These are phyloP conservation scores for Physella acuta DNA, from an alignment of 1,140 invertebrate species.

Conservation along the genomic window DNA sequence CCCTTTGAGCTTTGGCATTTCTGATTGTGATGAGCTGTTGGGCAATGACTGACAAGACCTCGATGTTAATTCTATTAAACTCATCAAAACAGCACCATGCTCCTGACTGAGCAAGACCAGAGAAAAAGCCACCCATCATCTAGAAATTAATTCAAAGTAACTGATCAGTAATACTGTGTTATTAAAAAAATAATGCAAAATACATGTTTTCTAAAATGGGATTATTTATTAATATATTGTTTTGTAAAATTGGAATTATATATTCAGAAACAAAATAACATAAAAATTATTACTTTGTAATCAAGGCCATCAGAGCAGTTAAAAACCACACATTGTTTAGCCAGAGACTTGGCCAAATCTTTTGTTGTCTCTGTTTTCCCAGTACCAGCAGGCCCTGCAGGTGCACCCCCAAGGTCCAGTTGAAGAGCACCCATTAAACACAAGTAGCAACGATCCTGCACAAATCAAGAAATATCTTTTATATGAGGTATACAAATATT, in stretches of 20 bases:
- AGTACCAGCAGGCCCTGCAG: constrained; percentile 62
- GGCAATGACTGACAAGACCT: constrained; percentile 78
- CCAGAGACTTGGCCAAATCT: constrained; percentile 83
- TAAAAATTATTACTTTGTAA: constrained; percentile 72
- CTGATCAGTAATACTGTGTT: too few species aligned
- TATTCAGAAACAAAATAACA: too few species aligned
- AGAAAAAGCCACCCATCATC: constrained; percentile 86
- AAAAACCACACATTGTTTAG: constrained; percentile 87
- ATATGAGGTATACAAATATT: too few species aligned
- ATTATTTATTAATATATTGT: too few species aligned
- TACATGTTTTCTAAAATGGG: too few species aligned
- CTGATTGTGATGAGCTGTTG: constrained; percentile 61
- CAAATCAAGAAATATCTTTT: background rate
- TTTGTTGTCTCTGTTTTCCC: constrained; percentile 67
- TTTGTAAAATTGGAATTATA: too few species aligned
- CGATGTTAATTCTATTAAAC: constrained; percentile 88
- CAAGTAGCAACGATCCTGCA: constrained; percentile 63
- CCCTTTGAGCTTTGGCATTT: constrained; percentile 66
- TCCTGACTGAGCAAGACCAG: constrained; percentile 79
- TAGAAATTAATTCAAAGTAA: too few species aligned
- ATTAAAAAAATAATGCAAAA: too few species aligned
- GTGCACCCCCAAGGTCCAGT: constrained; percentile 72
- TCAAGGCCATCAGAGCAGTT: constrained; percentile 88
- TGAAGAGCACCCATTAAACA: constrained; percentile 86
- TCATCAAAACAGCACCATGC: constrained; percentile 92